phyloP scores from a whole-genome alignment of 2,888 invertebrate genomes.

The Polia nebulosa region DNA sequence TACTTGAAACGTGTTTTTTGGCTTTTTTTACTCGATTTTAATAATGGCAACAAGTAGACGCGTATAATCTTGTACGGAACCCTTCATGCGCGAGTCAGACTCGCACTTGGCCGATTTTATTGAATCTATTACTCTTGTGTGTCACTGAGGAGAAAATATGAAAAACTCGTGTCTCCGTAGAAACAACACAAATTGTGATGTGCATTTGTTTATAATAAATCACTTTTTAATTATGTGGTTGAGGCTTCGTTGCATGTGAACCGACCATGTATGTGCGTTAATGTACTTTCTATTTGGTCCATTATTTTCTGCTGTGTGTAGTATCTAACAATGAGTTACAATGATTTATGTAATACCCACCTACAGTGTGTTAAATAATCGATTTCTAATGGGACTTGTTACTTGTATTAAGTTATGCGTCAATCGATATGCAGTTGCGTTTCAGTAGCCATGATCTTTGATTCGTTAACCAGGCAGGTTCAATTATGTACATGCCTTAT shows the following conservation, averaged over 20 bases:
- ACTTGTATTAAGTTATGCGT: conserved; percentile 53
- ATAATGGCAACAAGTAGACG: too few relatives aligned
- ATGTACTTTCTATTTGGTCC: conserved; percentile 76
- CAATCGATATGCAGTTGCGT: conserved; percentile 50
- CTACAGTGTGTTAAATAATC: conserved; percentile 71
- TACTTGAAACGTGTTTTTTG: too few relatives aligned
- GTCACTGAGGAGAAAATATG: conserved; percentile 43
- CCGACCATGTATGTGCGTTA: conserved; percentile 65
- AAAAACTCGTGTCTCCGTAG: conserved; percentile 42
- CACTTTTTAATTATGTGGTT: conserved; percentile 65
- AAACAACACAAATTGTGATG: conserved; percentile 59
- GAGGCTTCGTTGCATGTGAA: conserved; percentile 71
- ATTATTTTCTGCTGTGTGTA: conserved; percentile 71
- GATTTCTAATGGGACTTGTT: conserved; percentile 70
- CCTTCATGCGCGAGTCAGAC: too few relatives aligned
- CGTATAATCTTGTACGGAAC: too few relatives aligned
- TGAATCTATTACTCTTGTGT: neutral
- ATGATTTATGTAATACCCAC: conserved; percentile 75
- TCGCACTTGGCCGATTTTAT: too few relatives aligned
- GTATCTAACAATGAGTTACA: conserved; percentile 70
- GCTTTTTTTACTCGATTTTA: too few relatives aligned
- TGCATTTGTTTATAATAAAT: conserved; percentile 60
- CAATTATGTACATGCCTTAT: neutral
- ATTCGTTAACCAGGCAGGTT: conserved; percentile 39
- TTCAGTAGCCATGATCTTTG: conserved; percentile 47